Evolutionary conservation across 2,113 vertebrate genomes (phyloP).

Genomic region (Scomber colias): DNA sequence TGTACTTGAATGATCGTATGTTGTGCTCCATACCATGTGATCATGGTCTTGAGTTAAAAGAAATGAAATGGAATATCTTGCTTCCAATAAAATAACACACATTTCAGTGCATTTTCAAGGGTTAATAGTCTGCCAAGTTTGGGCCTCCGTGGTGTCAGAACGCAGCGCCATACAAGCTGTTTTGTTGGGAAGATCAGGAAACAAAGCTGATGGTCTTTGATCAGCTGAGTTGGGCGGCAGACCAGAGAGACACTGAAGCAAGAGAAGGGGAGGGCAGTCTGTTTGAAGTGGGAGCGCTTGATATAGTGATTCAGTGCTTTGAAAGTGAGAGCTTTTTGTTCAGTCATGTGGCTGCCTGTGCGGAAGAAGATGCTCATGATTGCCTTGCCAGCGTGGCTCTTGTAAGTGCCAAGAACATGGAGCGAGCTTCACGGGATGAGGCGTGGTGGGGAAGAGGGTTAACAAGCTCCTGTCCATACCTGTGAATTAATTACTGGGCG

Average conservation of each 20-base stretch:
- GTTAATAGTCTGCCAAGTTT: constrained; percentile 36
- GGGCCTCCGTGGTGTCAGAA: constrained; percentile 23
- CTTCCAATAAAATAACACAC: neutral
- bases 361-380: constrained; percentile 46
- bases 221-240: constrained; percentile 57
- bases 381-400: constrained; percentile 17
- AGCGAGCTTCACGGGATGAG: neutral
- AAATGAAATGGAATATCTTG: too few relatives aligned
- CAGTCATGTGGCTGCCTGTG: constrained; percentile 35
- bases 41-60: too few relatives aligned
- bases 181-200: constrained; percentile 72
- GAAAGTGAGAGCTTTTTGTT: constrained; percentile 53
- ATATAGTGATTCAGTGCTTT: constrained; percentile 60
- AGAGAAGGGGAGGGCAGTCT: constrained; percentile 34
- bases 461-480: constrained; percentile 48
- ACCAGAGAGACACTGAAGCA: constrained; percentile 56
- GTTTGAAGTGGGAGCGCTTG: constrained; percentile 70
- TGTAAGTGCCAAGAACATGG: constrained; percentile 16
- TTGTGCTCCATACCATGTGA: too few relatives aligned
- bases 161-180: constrained; percentile 63
- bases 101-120: constrained; percentile 3
- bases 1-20: too few relatives aligned
- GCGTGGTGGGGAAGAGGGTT: constrained; percentile 16
- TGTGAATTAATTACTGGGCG: constrained; percentile 45
- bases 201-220: constrained; percentile 77